These are phyloP conservation scores for Caenorhabditis wallacei DNA, from an alignment of 2,888 invertebrate genomes.

Conservation along the genomic window DNA sequence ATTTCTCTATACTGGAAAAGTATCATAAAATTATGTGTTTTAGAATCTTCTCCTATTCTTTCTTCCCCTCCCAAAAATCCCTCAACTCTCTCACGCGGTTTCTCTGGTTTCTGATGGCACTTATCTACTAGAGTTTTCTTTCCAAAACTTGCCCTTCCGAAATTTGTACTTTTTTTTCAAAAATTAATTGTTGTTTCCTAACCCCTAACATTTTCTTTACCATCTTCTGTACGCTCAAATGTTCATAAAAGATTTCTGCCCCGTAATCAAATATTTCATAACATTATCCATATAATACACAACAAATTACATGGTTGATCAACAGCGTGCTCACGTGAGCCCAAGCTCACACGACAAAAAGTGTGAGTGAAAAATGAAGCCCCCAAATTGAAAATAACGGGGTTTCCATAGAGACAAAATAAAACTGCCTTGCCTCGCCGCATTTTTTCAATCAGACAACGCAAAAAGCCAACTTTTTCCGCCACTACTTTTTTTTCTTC, in stretches of 20 bases:
- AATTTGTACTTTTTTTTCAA: conserved; percentile 13
- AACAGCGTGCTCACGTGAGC: conserved; percentile 6
- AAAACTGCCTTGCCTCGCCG: conserved; percentile 9
- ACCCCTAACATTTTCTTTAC: conserved; percentile 24
- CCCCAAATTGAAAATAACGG: conserved; percentile 41
- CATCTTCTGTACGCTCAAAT: conserved; percentile 16
- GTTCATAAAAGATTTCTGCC: conserved; percentile 1
- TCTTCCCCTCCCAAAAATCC: conserved; percentile 13
- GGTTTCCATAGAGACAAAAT: conserved; percentile 59
- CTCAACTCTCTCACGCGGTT: conserved; percentile 60
- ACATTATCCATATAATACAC: neutral
- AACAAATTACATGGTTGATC: conserved; percentile 3
- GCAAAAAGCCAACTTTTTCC: conserved; percentile 2
- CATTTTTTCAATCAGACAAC: conserved; percentile 46
- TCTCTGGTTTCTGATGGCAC: conserved; percentile 67
- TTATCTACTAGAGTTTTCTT: conserved; percentile 60
- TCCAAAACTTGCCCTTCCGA: conserved; percentile 60
- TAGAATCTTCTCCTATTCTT: conserved; percentile 12
- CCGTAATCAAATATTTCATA: conserved; percentile 5
- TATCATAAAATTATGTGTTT: conserved; percentile 34
- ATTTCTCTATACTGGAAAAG: conserved; percentile 16
- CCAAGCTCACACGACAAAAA: conserved; percentile 14
- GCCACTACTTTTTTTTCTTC: conserved; percentile 9
- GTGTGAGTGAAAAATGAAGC: conserved; percentile 29
- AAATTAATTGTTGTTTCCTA: neutral